These are phyloP conservation scores for Parotia lawesii DNA, from an alignment of 2,113 vertebrate species.

Conservation along the genomic window DNA sequence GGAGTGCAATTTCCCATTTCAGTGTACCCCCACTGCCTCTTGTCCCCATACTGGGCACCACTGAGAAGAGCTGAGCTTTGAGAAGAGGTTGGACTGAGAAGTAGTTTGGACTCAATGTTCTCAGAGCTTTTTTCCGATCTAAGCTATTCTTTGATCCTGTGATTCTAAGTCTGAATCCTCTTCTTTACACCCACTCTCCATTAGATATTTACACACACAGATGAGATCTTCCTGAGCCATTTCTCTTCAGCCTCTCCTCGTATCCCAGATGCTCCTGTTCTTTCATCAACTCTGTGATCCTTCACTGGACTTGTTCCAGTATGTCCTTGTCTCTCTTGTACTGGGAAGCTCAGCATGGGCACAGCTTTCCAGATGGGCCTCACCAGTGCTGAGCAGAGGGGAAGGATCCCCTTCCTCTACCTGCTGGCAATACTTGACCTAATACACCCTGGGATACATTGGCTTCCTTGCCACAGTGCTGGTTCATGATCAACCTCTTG, in stretches of 20 bases:
- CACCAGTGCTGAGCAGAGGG: background rate
- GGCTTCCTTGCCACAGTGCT: background rate
- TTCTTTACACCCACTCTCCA: background rate
- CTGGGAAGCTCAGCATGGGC: background rate
- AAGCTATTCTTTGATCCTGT: background rate
- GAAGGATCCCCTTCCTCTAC: background rate
- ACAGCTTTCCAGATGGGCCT: background rate
- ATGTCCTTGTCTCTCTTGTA: background rate
- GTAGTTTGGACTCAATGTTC: background rate
- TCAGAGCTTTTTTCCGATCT: background rate
- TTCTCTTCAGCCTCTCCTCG: background rate
- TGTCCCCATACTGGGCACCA: background rate
- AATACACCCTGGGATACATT: fast-evolving
- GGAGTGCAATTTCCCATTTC: background rate
- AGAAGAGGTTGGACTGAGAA: background rate
- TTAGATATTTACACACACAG: background rate
- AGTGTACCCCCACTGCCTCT: background rate
- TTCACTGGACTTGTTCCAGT: background rate
- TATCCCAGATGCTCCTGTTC: background rate
- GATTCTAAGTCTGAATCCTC: background rate
- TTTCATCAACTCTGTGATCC: background rate
- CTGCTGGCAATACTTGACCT: background rate
- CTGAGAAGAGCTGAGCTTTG: background rate
- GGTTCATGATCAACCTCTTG: background rate
- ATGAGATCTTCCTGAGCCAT: background rate